Base-by-base conservation (phyloP, 1,140 invertebrate genomes). In the Globodera rostochiensis region DNA sequence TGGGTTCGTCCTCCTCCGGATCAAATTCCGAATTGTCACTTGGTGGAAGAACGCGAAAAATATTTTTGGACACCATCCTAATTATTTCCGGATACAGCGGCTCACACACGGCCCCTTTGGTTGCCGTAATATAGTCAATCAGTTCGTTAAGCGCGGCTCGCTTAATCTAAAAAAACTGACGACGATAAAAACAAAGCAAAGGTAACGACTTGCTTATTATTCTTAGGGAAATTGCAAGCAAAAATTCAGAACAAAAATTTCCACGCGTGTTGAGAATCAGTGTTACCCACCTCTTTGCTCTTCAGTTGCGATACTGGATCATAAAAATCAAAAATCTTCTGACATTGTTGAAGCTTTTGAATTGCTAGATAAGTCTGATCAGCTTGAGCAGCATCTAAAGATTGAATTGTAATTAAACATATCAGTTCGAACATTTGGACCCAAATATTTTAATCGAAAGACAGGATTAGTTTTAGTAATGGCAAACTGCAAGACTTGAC, bases 371-470 rank as follows among this genome's bases (percentile, higher is more conserved):
- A 90, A 74, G 91, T 91, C 83, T 92, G 91, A 69, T 92, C 92
- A 36, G 21, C 73, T 5, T 71, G 50, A 21, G 94, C 92, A 47
- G 95, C 94, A 92, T 98, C 97, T 98, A 92, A 50, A 93, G 79
- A 76, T 21, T 25, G 8, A 60, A 77, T 49, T 15, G 45, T 76
- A 19, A 69, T 60, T 67, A 7, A 47, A 11, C 25, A 7, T 4
- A 36, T 36, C 36, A 36, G 36, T 36, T 3, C 36, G 36, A 36
- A 3, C 36, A 36, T 36, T 36, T 36, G 36, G 36, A 36, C 36
- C 36, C 36, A 36, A 36, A 36, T 36, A 36, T 36, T 36, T 53
- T 53, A 53, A 13, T 53, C 50, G 7, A 53, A 50, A 53, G 11
- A 53, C 50, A 1, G 50, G 11, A 53, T 13, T 13, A 13, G 50